These are phyloP conservation scores for Oeneis ivallda DNA, from an alignment of 2,888 invertebrate species.

Conservation along the genomic window DNA sequence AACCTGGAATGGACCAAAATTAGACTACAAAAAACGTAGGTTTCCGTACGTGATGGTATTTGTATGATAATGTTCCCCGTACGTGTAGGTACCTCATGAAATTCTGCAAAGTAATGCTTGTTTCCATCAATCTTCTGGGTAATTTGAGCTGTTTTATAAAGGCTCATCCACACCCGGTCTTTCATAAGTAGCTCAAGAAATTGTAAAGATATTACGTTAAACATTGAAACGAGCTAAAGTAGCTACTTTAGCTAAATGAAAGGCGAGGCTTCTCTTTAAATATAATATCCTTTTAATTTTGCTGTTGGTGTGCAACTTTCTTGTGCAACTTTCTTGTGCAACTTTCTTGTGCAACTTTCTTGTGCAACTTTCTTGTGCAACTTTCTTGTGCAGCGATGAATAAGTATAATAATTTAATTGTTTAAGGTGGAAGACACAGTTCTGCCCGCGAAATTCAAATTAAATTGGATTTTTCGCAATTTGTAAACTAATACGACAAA, in stretches of 20 bases:
- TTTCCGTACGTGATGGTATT: background rate
- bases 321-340: background rate
- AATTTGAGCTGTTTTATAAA: conserved; percentile 7
- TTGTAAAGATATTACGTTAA: background rate
- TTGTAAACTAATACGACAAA: no score
- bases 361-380: background rate
- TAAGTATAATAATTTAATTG: no score
- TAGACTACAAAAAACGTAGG: no score
- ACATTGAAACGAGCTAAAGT: background rate
- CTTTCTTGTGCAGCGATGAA: background rate
- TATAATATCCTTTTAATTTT: conserved; percentile 2
- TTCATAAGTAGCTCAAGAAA: conserved; percentile 1
- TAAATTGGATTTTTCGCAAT: no score
- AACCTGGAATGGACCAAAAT: no score
- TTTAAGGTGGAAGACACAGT: no score
- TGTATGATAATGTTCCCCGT: background rate
- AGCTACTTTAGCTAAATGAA: conserved; percentile 11
- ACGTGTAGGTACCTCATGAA: background rate
- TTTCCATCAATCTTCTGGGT: conserved; percentile 1
- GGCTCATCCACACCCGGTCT: conserved; percentile 3
- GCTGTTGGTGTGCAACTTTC: background rate
- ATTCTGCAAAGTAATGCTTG: conserved; percentile 8
- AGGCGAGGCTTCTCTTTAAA: conserved; percentile 8
- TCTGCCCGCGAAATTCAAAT: no score
- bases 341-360: background rate